Evolutionary conservation across 2,888 invertebrate genomes (phyloP).

Genomic region (Litoditis marina): DNA sequence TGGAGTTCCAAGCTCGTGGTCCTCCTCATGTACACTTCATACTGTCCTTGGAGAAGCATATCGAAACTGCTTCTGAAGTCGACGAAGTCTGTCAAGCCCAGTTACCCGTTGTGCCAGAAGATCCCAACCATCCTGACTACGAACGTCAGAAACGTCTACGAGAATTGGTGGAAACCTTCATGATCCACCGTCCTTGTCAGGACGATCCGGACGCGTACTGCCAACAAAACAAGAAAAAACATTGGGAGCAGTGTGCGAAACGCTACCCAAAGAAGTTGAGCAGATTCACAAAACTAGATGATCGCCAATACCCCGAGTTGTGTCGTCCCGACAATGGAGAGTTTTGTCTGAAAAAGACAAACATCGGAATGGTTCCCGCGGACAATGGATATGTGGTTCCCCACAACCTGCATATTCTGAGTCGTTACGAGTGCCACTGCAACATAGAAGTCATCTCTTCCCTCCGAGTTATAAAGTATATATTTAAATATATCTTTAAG

Average conservation of each 20-base stretch:
- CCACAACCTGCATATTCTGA: constrained; percentile 6
- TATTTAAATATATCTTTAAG: constrained; percentile 18
- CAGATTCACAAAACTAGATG: neutral
- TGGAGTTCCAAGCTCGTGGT: constrained; percentile 20
- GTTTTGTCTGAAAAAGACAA: too few species aligned
- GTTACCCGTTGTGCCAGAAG: neutral
- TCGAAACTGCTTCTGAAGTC: constrained; percentile 6
- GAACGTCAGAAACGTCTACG: too few species aligned
- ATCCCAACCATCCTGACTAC: neutral
- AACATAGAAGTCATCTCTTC: constrained; percentile 12
- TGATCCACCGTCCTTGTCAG: constrained; percentile 13
- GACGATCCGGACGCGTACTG: constrained; percentile 11
- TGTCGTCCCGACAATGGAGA: neutral
- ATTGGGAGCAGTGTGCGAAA: constrained; percentile 7
- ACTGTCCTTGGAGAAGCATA: neutral
- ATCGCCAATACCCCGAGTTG: constrained; percentile 4
- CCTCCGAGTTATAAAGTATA: constrained; percentile 14
- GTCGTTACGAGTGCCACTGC: constrained; percentile 2
- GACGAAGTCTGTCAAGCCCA: constrained; percentile 5
- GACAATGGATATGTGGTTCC: constrained; percentile 12
- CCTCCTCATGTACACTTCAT: constrained; percentile 16
- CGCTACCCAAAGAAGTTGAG: constrained; percentile 4
- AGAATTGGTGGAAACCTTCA: constrained; percentile 5
- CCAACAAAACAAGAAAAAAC: neutral
- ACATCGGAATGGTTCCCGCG: neutral